Conservation (phyloP, 2,888 invertebrate species). For the Sinotaia quadrata region DNA sequence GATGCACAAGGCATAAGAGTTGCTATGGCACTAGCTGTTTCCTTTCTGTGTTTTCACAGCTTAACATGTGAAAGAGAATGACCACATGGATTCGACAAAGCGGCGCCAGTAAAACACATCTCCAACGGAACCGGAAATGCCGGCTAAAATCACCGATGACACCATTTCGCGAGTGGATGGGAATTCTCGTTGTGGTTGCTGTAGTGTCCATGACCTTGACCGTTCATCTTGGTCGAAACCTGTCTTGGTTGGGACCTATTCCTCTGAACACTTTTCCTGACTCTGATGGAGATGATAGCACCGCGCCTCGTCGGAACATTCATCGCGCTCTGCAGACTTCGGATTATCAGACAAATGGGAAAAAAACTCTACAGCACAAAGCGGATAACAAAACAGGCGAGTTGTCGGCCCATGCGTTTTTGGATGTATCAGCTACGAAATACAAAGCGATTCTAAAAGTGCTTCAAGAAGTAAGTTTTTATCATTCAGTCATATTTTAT, state of each 20-base stretch:
- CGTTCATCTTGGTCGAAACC: neutral
- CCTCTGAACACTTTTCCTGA: no score
- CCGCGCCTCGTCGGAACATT: no score
- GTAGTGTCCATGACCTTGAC: neutral
- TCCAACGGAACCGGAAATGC: neutral
- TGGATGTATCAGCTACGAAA: no score
- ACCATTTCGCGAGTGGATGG: neutral
- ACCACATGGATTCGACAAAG: neutral
- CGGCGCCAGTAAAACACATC: neutral
- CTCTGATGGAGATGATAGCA: neutral
- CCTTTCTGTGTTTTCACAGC: neutral
- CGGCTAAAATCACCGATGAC: neutral
- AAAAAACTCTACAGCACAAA: no score
- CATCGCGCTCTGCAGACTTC: no score
- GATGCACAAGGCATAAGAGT: no score
- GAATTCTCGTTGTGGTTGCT: neutral
- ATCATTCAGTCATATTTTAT: no score
- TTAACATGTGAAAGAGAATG: neutral
- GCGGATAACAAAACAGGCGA: no score
- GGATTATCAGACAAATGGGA: no score
- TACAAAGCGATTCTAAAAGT: no score
- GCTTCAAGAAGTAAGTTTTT: no score
- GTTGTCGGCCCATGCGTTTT: no score
- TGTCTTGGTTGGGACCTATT: neutral
- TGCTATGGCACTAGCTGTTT: neutral